These are phyloP conservation scores for Metellina segmentata DNA, from an alignment of 2,888 invertebrate species.

Conservation along the genomic window DNA sequence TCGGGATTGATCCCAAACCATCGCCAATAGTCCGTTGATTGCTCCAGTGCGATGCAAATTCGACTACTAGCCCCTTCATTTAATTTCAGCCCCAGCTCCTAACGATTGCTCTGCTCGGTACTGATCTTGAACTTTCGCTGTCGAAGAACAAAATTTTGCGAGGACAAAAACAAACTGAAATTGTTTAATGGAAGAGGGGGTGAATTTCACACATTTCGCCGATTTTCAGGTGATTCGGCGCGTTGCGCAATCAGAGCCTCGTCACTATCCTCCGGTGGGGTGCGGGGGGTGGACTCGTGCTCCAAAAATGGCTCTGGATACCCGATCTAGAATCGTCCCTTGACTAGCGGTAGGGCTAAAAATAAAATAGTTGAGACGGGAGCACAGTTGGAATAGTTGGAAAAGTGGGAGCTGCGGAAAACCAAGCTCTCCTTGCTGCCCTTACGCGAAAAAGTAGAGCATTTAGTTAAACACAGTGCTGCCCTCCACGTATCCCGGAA, in stretches of 20 bases:
- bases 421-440: constrained; percentile 73
- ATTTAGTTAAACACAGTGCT: constrained; percentile 42
- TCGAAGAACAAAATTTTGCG: not conserved
- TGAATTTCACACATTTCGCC: constrained; percentile 38
- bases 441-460: constrained; percentile 66
- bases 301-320: constrained; percentile 78
- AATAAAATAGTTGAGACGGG: constrained; percentile 64
- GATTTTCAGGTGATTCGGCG: constrained; percentile 8
- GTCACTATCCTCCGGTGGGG: not conserved
- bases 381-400: constrained; percentile 43
- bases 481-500: not conserved
- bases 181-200: not conserved
- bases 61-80: too few species aligned
- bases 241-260: constrained; percentile 40
- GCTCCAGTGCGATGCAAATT: too few species aligned
- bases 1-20: too few species aligned
- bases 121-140: not conserved
- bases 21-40: too few species aligned
- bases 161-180: not conserved
- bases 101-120: not conserved
- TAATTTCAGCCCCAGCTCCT: too few species aligned
- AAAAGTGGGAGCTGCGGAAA: constrained; percentile 55
- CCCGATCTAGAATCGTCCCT: constrained; percentile 77
- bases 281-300: constrained; percentile 67
- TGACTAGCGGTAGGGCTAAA: constrained; percentile 63